A percentile compares a stretch with the other conserved stretches of the same genome.
phyloP scores from a whole-genome alignment of 2,888 invertebrate species.

The Drosophila atroscutellata region DNA sequence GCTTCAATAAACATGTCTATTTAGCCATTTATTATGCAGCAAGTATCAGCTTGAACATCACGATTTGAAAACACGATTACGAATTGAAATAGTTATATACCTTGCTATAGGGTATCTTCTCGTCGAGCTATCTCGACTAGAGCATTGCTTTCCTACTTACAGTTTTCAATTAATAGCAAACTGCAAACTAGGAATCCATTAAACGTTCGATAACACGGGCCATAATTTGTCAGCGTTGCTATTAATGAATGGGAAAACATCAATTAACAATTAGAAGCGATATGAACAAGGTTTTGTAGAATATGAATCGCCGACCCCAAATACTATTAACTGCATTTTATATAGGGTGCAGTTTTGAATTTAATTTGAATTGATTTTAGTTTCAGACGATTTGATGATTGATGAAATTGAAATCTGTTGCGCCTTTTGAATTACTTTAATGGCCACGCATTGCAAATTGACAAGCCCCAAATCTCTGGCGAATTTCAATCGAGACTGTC shows the following conservation, averaged over 20 bases:
- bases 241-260: slow-evolving; percentile 60
- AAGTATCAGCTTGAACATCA: neutral
- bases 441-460: slow-evolving; percentile 28
- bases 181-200: slow-evolving; percentile 38
- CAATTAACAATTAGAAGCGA: slow-evolving; percentile 70
- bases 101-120: neutral
- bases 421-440: slow-evolving; percentile 17
- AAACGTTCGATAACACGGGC: slow-evolving; percentile 65
- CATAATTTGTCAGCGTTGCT: slow-evolving; percentile 68
- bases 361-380: slow-evolving; percentile 3
- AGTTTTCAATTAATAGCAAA: slow-evolving; percentile 49
- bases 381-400: slow-evolving; percentile 40
- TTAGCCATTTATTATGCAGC: neutral
- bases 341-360: slow-evolving; percentile 51
- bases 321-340: slow-evolving; percentile 51
- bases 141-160: slow-evolving; percentile 17
- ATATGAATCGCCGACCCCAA: slow-evolving; percentile 19
- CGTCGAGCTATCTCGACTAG: neutral
- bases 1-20: neutral
- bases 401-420: slow-evolving; percentile 49
- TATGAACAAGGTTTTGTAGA: slow-evolving; percentile 60
- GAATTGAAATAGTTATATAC: neutral
- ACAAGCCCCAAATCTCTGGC: slow-evolving; percentile 31
- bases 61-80: neutral
- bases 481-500: slow-evolving; percentile 22